Conservation (phyloP, 2,888 invertebrate genomes). For the Troides aeacus region DNA sequence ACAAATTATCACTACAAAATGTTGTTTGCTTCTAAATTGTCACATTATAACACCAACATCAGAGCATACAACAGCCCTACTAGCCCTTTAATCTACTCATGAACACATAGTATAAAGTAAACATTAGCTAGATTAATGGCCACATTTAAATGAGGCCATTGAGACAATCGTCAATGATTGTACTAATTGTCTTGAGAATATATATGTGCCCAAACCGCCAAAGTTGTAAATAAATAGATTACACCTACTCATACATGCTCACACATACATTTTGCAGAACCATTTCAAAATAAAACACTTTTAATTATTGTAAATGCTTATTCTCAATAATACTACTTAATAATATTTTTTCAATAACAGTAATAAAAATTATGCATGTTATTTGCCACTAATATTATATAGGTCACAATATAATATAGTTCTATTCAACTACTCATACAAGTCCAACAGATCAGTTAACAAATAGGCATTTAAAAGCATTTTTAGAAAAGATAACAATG, state of each 20-base stretch:
- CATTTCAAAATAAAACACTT: slow-evolving; percentile 32
- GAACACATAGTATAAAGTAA: slow-evolving; percentile 27
- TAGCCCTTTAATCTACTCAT: not conserved
- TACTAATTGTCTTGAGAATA: slow-evolving; percentile 19
- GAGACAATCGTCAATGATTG: slow-evolving; percentile 4
- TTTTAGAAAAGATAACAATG: not conserved
- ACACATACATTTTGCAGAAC: slow-evolving; percentile 34
- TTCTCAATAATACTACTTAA: slow-evolving; percentile 30
- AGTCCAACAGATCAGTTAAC: slow-evolving; percentile 18
- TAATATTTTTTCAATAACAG: slow-evolving; percentile 29
- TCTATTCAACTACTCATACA: slow-evolving; percentile 2
- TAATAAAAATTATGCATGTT: slow-evolving; percentile 30
- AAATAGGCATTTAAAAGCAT: not conserved
- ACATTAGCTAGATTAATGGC: slow-evolving; percentile 36
- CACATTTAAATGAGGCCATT: slow-evolving; percentile 31
- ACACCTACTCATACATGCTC: slow-evolving; percentile 30
- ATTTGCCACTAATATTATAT: slow-evolving; percentile 19
- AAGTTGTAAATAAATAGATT: slow-evolving; percentile 28
- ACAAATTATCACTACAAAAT: slow-evolving; percentile 25
- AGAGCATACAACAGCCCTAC: not conserved
- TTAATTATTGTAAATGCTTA: slow-evolving; percentile 32
- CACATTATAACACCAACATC: slow-evolving; percentile 6
- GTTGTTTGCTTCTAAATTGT: slow-evolving; percentile 26
- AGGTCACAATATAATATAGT: no score
- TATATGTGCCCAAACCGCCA: slow-evolving; percentile 28